Evolutionary conservation across 2,113 vertebrate genomes (phyloP).

Genomic region (Megalops atlanticus): DNA sequence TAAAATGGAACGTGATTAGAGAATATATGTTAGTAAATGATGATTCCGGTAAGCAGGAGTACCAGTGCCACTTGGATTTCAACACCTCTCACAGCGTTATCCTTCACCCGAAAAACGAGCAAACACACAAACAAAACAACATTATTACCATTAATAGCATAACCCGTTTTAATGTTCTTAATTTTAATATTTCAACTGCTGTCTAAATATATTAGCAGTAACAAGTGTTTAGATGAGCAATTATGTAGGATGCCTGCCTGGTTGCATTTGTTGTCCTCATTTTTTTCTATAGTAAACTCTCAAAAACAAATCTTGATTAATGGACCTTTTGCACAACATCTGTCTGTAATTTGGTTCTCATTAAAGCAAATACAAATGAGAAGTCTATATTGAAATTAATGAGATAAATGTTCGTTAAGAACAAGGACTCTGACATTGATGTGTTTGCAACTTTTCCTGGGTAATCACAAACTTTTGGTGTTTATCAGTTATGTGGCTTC

Average conservation of each 20-base stretch:
- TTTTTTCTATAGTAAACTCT: neutral
- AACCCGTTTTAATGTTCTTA: neutral
- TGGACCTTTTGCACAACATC: neutral
- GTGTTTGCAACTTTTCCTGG: neutral
- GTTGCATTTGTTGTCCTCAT: neutral
- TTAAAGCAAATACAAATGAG: neutral
- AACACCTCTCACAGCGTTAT: neutral
- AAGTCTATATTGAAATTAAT: too few relatives aligned
- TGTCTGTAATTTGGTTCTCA: neutral
- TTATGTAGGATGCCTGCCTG: neutral
- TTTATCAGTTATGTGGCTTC: too few relatives aligned
- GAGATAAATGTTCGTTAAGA: too few relatives aligned
- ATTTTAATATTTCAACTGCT: too few relatives aligned
- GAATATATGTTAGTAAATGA: conserved; percentile 26
- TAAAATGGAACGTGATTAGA: conserved; percentile 63
- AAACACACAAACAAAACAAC: too few relatives aligned
- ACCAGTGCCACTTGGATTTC: neutral
- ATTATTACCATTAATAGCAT: neutral
- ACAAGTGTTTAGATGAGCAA: too few relatives aligned
- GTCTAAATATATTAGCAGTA: too few relatives aligned
- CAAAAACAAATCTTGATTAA: neutral
- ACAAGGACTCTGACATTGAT: too few relatives aligned
- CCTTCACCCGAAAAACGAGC: neutral
- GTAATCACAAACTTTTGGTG: neutral
- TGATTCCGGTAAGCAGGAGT: conserved; percentile 10